Evolutionary conservation across 2,113 vertebrate species (phyloP).

Genomic region (Ailurus styani): DNA sequence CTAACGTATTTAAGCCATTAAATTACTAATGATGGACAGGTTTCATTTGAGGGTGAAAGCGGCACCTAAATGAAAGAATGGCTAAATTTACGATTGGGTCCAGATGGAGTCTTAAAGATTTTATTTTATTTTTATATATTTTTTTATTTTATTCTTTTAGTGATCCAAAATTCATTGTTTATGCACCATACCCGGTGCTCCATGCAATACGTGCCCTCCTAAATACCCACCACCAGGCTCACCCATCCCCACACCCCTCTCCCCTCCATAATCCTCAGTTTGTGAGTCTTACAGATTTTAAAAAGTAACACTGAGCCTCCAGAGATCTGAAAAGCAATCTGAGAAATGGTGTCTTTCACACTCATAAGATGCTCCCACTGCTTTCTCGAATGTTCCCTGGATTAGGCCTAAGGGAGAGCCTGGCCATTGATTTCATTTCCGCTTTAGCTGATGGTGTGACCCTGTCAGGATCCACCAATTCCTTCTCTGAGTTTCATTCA

Average conservation of each 20-base stretch:
- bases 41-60: conserved; percentile 31
- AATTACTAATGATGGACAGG: background rate
- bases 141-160: too few relatives aligned
- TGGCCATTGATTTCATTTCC: background rate
- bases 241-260: too few relatives aligned
- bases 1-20: background rate
- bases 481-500: background rate
- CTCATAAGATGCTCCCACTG: background rate
- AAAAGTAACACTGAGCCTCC: conserved; percentile 11
- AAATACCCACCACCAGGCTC: too few relatives aligned
- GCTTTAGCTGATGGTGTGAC: background rate
- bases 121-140: too few relatives aligned
- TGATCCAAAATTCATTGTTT: too few relatives aligned
- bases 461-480: background rate
- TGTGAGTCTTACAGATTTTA: background rate
- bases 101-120: background rate
- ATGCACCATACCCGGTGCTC: too few relatives aligned
- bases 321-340: background rate
- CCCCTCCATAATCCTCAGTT: too few relatives aligned
- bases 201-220: too few relatives aligned
- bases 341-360: background rate
- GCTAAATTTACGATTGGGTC: background rate
- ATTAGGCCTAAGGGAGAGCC: background rate
- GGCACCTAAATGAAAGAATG: conserved; percentile 4
- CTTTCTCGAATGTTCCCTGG: background rate